These are phyloP conservation scores for Sesamia nonagrioides DNA, from an alignment of 1,140 invertebrate species.

Conservation along the genomic window DNA sequence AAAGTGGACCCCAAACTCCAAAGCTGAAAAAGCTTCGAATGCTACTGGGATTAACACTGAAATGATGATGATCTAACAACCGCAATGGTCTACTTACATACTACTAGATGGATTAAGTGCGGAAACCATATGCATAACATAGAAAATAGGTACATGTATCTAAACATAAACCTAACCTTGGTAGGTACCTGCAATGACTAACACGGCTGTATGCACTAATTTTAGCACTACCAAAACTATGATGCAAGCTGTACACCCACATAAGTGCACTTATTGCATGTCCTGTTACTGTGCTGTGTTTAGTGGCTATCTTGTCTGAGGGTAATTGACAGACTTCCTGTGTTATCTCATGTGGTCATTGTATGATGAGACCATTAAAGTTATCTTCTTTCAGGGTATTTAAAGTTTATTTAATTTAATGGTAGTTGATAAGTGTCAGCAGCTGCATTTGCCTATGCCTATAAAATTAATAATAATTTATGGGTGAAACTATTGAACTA, in stretches of 20 bases:
- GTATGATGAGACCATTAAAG: background rate
- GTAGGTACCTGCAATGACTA: slow-evolving; percentile 8
- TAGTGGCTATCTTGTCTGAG: background rate
- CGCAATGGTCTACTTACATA: too few species aligned
- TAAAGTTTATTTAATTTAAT: background rate
- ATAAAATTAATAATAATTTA: too few species aligned
- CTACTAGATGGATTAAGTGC: too few species aligned
- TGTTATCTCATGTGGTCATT: background rate
- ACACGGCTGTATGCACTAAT: slow-evolving; percentile 27
- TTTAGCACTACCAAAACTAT: background rate
- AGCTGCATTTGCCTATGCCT: too few species aligned
- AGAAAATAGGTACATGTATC: too few species aligned
- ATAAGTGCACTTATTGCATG: slow-evolving; percentile 12
- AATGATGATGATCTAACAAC: too few species aligned
- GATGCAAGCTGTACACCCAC: slow-evolving; percentile 31
- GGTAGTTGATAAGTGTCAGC: background rate
- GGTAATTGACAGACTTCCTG: slow-evolving; percentile 24
- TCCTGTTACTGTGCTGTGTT: background rate
- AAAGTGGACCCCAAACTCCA: too few species aligned
- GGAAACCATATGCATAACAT: too few species aligned
- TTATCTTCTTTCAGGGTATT: background rate
- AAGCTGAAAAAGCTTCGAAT: too few species aligned
- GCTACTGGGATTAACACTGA: too few species aligned
- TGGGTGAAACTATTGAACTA: too few species aligned
- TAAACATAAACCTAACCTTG: background rate